Conservation (phyloP, 2,113 vertebrate species). For the Athene noctua region DNA sequence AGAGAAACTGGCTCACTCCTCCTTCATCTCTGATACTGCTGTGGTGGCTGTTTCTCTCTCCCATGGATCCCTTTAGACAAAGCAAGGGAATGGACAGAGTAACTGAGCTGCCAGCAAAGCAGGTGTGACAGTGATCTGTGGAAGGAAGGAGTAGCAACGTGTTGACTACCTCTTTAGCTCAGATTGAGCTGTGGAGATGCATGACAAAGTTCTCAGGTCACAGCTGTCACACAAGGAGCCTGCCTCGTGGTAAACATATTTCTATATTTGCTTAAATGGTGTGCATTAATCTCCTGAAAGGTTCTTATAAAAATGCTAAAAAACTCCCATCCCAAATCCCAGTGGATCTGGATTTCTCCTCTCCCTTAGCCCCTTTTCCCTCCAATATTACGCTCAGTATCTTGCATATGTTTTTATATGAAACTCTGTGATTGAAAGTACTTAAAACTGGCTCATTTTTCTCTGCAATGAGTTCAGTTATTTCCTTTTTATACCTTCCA, state of each 20-base stretch:
- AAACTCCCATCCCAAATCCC: background rate
- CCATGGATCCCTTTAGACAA: background rate
- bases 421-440: slow-evolving; percentile 51
- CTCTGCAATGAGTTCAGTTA: slow-evolving; percentile 62
- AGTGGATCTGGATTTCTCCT: background rate
- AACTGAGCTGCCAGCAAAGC: background rate
- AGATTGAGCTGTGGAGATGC: background rate
- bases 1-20: background rate
- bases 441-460: slow-evolving; percentile 58
- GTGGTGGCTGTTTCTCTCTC: background rate
- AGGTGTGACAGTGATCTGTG: background rate
- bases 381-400: background rate
- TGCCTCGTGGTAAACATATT: background rate
- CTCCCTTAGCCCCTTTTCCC: background rate
- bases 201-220: background rate
- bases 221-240: background rate
- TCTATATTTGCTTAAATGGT: background rate
- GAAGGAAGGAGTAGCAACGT: background rate
- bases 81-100: background rate
- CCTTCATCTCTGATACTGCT: background rate
- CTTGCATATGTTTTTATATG: slow-evolving; percentile 39
- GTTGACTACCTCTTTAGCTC: background rate
- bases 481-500: slow-evolving; percentile 69
- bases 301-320: background rate
- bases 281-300: background rate